A percentile compares a stretch with the other conserved stretches of the same genome.
These are phyloP conservation scores for Chlorops oryzae DNA, from an alignment of 1,140 invertebrate species.

Conservation along the genomic window DNA sequence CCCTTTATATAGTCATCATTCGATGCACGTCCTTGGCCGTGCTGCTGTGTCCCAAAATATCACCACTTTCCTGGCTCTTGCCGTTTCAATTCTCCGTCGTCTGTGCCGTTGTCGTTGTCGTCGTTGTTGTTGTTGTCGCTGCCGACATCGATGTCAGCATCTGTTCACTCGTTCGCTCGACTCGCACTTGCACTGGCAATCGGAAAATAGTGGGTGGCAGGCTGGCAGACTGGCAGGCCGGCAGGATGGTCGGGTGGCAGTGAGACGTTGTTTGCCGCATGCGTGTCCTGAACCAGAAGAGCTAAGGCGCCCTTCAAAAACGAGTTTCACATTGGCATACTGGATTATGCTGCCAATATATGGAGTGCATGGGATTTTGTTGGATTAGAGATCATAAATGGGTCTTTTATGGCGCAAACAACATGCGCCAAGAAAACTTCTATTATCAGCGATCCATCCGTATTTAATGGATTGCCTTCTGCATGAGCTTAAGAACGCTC, in stretches of 20 bases:
- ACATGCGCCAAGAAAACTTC: no score
- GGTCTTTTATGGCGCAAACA: conserved; percentile 41
- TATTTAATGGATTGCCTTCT: no score
- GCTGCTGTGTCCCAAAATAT: not conserved
- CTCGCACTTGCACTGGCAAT: not conserved
- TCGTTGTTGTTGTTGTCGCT: not conserved
- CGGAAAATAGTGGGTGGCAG: not conserved
- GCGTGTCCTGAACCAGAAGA: not conserved
- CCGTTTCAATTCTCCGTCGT: conserved; percentile 1
- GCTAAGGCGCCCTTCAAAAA: not conserved
- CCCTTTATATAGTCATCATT: conserved; percentile 42
- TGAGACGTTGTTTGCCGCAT: not conserved
- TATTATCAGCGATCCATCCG: no score
- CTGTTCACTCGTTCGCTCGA: not conserved
- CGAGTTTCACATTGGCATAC: conserved; percentile 16
- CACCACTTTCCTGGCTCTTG: not conserved
- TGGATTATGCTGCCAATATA: conserved; percentile 38
- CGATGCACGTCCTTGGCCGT: no score
- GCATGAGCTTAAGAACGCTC: no score
- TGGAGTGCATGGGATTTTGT: conserved; percentile 37
- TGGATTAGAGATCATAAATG: conserved; percentile 47
- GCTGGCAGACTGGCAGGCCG: no score
- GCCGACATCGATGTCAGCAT: conserved; percentile 3
- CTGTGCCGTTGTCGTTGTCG: not conserved
- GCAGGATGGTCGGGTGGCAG: not conserved